phyloP scores from a whole-genome alignment of 1,140 invertebrate species.

The silkworm (Bombyx mori) region DNA sequence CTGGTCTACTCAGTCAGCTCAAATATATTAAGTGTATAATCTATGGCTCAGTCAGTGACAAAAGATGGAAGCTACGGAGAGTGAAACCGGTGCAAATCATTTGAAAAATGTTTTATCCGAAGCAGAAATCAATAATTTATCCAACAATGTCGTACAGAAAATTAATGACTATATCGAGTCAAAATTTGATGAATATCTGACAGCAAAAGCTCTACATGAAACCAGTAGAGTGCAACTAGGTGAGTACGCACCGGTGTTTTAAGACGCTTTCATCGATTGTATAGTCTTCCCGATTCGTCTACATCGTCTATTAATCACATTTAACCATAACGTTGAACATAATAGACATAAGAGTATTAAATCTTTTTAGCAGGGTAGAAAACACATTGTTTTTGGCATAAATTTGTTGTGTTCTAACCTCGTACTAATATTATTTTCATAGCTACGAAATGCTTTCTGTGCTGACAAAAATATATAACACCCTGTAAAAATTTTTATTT shows the following conservation, averaged over 20 bases:
- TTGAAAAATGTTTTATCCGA: constrained; percentile 61
- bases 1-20: too few species aligned
- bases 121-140: constrained; percentile 48
- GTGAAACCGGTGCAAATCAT: constrained; percentile 57
- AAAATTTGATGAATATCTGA: constrained; percentile 78
- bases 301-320: not conserved
- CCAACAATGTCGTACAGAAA: constrained; percentile 64
- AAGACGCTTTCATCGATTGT: constrained; percentile 14
- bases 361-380: too few species aligned
- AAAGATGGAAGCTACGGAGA: constrained; percentile 58
- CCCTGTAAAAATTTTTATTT: too few species aligned
- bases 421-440: not conserved
- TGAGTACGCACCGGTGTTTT: constrained; percentile 55
- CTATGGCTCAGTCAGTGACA: constrained; percentile 20
- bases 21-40: not conserved
- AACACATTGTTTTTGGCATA: too few species aligned
- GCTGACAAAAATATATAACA: too few species aligned
- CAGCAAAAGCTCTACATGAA: constrained; percentile 79
- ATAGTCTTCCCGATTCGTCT: not conserved
- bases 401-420: not conserved
- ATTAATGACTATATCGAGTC: constrained; percentile 75
- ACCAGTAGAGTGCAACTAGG: constrained; percentile 74
- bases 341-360: too few species aligned
- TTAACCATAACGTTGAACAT: not conserved
- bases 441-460: too few species aligned